phyloP scores from a whole-genome alignment of 2,888 invertebrate species.

The Mythimna albipuncta region DNA sequence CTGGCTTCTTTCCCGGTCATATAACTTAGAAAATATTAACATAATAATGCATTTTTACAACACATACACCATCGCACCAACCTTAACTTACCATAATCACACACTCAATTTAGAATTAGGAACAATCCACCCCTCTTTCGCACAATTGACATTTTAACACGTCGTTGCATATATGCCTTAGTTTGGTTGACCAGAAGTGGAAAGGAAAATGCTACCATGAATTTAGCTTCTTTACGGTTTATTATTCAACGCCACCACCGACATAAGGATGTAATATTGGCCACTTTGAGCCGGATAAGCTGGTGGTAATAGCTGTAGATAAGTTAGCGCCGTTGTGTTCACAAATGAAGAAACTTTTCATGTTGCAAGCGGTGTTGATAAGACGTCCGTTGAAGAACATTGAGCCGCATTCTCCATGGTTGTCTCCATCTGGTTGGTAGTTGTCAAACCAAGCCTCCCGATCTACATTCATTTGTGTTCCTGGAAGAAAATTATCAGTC shows the following conservation, averaged over 20 bases:
- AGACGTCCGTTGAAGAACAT: slow-evolving; percentile 80
- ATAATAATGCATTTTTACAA: too few relatives aligned
- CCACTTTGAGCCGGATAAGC: not conserved
- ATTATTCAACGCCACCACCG: slow-evolving; percentile 26
- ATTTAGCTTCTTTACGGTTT: not conserved
- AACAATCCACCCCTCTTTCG: too few relatives aligned
- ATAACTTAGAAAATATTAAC: too few relatives aligned
- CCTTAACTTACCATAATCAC: too few relatives aligned
- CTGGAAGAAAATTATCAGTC: slow-evolving; percentile 7
- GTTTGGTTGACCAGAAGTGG: not conserved
- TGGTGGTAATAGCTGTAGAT: not conserved
- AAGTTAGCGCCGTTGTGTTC: slow-evolving; percentile 65
- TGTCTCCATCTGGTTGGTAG: slow-evolving; percentile 16
- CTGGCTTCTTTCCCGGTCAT: too few relatives aligned
- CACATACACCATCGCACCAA: too few relatives aligned
- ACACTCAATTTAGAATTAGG: too few relatives aligned
- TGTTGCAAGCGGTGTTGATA: slow-evolving; percentile 75
- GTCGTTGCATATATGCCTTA: too few relatives aligned
- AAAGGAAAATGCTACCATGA: not conserved
- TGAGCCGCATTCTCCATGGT: slow-evolving; percentile 76
- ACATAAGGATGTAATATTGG: slow-evolving; percentile 18
- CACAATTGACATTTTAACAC: too few relatives aligned
- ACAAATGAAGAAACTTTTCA: slow-evolving; percentile 79
- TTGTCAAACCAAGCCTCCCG: slow-evolving; percentile 27
- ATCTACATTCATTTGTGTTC: slow-evolving; percentile 1